phyloP scores from a whole-genome alignment of 1,140 invertebrate genomes.

The Drosophila orosa region DNA sequence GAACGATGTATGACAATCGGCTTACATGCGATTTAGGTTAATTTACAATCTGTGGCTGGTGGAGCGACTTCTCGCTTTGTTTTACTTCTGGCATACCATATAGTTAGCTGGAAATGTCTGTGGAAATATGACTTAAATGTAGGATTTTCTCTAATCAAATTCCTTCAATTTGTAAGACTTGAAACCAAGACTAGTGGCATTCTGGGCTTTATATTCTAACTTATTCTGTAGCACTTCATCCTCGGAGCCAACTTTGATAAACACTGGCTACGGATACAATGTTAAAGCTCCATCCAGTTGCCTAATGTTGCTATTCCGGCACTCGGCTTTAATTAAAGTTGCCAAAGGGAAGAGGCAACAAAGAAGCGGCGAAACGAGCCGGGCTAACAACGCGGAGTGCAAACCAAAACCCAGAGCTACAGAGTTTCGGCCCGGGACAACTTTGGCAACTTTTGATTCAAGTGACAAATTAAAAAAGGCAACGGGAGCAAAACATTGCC shows the following conservation, averaged over 20 bases:
- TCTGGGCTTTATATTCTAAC: not conserved
- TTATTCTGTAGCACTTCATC: not conserved
- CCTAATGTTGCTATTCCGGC: constrained; percentile 47
- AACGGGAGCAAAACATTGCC: constrained; percentile 54
- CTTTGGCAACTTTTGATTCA: constrained; percentile 79
- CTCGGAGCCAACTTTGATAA: constrained; percentile 7
- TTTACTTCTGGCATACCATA: constrained; percentile 11
- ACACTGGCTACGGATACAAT: constrained; percentile 13
- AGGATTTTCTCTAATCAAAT: too few relatives aligned
- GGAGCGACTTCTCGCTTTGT: constrained; percentile 12
- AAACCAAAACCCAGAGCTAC: constrained; percentile 31
- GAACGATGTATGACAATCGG: constrained; percentile 74
- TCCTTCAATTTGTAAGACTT: too few relatives aligned
- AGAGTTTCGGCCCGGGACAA: constrained; percentile 58
- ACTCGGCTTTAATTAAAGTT: constrained; percentile 73
- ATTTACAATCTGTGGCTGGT: constrained; percentile 63
- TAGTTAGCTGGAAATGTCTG: not conserved
- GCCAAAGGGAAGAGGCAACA: constrained; percentile 47
- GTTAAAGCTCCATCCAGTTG: constrained; percentile 37
- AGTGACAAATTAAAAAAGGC: constrained; percentile 81
- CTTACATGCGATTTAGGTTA: constrained; percentile 78
- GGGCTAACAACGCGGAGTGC: constrained; percentile 23
- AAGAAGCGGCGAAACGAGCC: constrained; percentile 28
- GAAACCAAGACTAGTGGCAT: not conserved
- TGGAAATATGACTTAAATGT: not conserved